Evolutionary conservation across 2,113 vertebrate genomes (phyloP), one percentile per base, ranked within the genome.

Genomic region (Nansenia antarctica): DNA sequence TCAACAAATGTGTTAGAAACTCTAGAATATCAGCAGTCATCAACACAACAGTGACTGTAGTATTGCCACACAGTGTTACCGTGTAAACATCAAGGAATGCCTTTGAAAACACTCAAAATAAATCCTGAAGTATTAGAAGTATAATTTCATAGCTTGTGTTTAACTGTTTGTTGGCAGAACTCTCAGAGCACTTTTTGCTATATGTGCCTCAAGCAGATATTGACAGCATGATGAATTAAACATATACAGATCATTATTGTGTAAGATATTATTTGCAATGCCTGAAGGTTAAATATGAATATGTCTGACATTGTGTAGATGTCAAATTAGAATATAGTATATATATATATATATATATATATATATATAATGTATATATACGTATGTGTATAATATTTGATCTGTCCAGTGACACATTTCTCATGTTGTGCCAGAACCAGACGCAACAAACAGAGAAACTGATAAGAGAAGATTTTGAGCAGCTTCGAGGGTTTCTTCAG

Each of bases 391-490:
- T 15, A n/a, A 8, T 2, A 31, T 29, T 31, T 3, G 5, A 29
- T 27, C 5, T 9, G 4, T 58, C 55, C 47, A 53, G 7, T 55
- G 27, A 29, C 9, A n/a, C 11, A 2, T 42, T 22, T 49, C 22
- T 39, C 34, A 47, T 26, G 3, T 47, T 35, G 24, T 3, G 29
- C 20, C 27, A 93, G 92, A 89, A 73, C 62, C 92, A 93, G 76
- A 86, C 70, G 1, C 80, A 84, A 70, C 80, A 85, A 67, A 89
- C 90, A 1, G 91, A 92, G 71, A 85, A 81, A 75, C 88, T 86
- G 69, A 86, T 93, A 20, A 77, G 65, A 35, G 83, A 82, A 57
- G 86, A 89, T 62, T 92, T 93, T 67, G 72, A 86, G 27, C 63
- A 90, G 84, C 84, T 93, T 9, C 76, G 82, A 0, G 67, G 75